Evolutionary conservation across 2,888 invertebrate species (phyloP).

Genomic region (Pomacea canaliculata): DNA sequence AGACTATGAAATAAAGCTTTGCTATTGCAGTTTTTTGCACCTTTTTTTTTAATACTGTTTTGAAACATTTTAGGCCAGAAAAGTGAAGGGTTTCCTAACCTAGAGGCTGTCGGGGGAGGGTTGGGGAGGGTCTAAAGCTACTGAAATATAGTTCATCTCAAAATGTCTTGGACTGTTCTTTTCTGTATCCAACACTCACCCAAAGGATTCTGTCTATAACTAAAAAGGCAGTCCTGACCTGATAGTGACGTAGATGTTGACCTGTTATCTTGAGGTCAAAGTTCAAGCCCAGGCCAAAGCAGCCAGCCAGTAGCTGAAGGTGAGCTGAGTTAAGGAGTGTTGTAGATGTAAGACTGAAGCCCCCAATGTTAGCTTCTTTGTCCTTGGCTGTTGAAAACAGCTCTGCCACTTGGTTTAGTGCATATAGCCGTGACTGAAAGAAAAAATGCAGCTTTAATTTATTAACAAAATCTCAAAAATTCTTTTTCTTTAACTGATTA

Average conservation of each 20-base stretch:
- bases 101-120: too few relatives aligned
- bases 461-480: too few relatives aligned
- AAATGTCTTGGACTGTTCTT: too few relatives aligned
- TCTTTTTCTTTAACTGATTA: too few relatives aligned
- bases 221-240: conserved; percentile 53
- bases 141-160: too few relatives aligned
- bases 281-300: conserved; percentile 71
- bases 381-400: conserved; percentile 64
- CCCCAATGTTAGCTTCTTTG: conserved; percentile 32
- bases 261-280: conserved; percentile 42
- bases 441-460: not conserved
- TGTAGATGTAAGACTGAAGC: conserved; percentile 41
- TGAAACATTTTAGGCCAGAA: too few relatives aligned
- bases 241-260: conserved; percentile 73
- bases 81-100: too few relatives aligned
- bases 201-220: too few relatives aligned
- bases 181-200: too few relatives aligned
- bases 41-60: not conserved
- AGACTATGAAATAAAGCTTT: not conserved
- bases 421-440: conserved; percentile 68
- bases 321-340: conserved; percentile 70
- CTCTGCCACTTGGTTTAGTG: conserved; percentile 69
- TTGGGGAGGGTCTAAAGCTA: too few relatives aligned
- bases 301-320: conserved; percentile 74
- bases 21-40: not conserved